Evolutionary conservation across 2,888 invertebrate genomes (phyloP).

Genomic region (Gymnosoma rotundatum): DNA sequence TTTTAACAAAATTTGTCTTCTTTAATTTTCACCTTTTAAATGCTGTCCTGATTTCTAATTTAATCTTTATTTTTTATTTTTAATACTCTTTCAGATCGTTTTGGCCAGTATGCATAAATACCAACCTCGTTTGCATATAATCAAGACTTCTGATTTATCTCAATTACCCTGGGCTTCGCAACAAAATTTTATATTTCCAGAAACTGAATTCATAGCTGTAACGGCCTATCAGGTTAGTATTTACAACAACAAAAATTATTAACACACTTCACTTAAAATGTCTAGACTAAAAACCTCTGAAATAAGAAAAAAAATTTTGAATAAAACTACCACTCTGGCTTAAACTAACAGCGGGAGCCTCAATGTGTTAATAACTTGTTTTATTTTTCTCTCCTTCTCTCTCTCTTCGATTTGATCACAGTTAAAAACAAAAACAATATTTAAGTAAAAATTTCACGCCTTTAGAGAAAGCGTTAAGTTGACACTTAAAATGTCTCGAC

Average conservation of each 20-base stretch:
- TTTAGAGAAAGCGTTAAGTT: constrained; percentile 38
- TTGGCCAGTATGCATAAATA: constrained; percentile 99
- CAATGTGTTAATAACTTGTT: constrained; percentile 28
- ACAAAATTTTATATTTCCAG: constrained; percentile 87
- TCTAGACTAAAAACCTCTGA: constrained; percentile 54
- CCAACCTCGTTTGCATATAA: constrained; percentile 93
- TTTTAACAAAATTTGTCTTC: background rate
- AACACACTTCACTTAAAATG: constrained; percentile 60
- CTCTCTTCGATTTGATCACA: background rate
- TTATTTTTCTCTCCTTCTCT: background rate
- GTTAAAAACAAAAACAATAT: constrained; percentile 53
- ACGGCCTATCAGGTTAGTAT: constrained; percentile 95
- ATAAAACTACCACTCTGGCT: constrained; percentile 46
- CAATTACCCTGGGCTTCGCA: constrained; percentile 88
- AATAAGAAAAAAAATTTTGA: constrained; percentile 51
- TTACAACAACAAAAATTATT: constrained; percentile 17
- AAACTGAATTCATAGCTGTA: constrained; percentile 97
- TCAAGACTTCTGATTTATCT: constrained; percentile 88
- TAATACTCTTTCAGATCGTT: constrained; percentile 86
- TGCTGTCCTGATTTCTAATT: background rate
- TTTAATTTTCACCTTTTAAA: background rate
- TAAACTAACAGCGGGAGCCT: constrained; percentile 43
- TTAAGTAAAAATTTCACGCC: constrained; percentile 73
- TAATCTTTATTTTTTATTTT: constrained; percentile 3
- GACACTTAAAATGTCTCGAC: constrained; percentile 65